Conservation (phyloP, 2,797 vertebrate species). For the Brotula barbata region DNA sequence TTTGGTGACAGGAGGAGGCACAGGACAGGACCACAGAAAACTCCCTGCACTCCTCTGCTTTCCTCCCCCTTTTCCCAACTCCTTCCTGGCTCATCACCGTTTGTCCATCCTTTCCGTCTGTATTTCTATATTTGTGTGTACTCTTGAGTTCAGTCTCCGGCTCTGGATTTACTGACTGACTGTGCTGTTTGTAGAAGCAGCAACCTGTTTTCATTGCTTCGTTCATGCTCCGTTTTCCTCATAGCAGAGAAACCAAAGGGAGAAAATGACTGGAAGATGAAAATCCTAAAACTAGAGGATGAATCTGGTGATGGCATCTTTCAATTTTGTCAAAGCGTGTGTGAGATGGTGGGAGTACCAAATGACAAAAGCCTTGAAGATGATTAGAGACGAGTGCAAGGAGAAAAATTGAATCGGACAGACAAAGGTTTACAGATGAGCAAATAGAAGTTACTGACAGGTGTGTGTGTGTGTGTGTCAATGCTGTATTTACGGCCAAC, state of each 20-base stretch:
- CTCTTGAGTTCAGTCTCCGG: constrained; percentile 23
- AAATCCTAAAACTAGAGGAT: too few relatives aligned
- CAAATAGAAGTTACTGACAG: constrained; percentile 46
- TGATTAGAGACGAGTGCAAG: constrained; percentile 46
- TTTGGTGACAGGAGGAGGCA: constrained; percentile 28
- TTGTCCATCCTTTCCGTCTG: background rate
- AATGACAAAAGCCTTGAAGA: constrained; percentile 54
- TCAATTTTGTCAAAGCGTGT: too few relatives aligned
- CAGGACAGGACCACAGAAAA: constrained; percentile 29
- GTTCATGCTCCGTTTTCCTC: too few relatives aligned
- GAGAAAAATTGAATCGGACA: constrained; percentile 53
- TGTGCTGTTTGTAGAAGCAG: too few relatives aligned
- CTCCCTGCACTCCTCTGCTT: background rate
- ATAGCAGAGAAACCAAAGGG: too few relatives aligned
- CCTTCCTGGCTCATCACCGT: background rate
- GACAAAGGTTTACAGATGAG: constrained; percentile 56
- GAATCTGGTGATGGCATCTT: too few relatives aligned
- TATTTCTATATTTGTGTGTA: constrained; percentile 26
- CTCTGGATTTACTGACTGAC: constrained; percentile 9
- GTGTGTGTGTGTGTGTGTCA: constrained; percentile 30
- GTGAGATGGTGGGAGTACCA: constrained; percentile 31
- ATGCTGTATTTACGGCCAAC: constrained; percentile 25
- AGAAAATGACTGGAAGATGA: too few relatives aligned
- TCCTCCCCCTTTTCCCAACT: background rate
- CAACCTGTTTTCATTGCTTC: too few relatives aligned